phyloP scores from a whole-genome alignment of 2,113 vertebrate genomes.

The Tapirus terrestris region DNA sequence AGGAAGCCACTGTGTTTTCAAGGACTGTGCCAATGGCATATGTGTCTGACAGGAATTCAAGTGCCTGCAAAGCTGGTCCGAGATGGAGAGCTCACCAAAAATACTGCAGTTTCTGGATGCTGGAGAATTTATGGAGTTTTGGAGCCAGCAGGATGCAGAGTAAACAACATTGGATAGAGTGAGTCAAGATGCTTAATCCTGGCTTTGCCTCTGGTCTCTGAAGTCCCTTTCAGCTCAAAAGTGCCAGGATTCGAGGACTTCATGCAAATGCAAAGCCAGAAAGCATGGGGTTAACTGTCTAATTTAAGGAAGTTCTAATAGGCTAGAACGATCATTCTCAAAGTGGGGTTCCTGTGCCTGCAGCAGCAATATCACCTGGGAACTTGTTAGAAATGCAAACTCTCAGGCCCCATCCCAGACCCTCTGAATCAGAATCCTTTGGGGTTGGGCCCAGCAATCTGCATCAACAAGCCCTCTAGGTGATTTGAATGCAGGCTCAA shows the following conservation, averaged over 20 bases:
- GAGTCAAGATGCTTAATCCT: not conserved
- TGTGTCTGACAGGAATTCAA: slow-evolving; percentile 49
- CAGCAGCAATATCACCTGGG: not conserved
- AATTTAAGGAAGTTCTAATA: not conserved
- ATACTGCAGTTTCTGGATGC: slow-evolving; percentile 42
- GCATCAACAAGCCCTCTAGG: not conserved
- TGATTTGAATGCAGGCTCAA: not conserved
- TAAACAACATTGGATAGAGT: not conserved
- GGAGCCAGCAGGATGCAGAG: slow-evolving; percentile 17
- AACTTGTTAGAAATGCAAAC: not conserved
- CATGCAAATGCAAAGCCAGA: not conserved
- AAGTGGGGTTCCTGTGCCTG: not conserved
- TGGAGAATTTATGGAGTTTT: not conserved
- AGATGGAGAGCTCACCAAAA: slow-evolving; percentile 19
- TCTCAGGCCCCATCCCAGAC: not conserved
- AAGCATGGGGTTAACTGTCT: not conserved
- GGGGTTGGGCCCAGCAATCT: not conserved
- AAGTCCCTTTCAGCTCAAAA: not conserved
- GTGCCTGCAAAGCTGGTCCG: not conserved
- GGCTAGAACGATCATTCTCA: not conserved
- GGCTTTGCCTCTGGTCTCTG: slow-evolving; percentile 7
- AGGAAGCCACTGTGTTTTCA: slow-evolving; percentile 53
- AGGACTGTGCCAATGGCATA: slow-evolving; percentile 24
- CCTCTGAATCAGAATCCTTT: not conserved
- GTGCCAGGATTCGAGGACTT: not conserved